Conservation (phyloP, 2,888 invertebrate genomes). For the Parochlus steinenii region DNA sequence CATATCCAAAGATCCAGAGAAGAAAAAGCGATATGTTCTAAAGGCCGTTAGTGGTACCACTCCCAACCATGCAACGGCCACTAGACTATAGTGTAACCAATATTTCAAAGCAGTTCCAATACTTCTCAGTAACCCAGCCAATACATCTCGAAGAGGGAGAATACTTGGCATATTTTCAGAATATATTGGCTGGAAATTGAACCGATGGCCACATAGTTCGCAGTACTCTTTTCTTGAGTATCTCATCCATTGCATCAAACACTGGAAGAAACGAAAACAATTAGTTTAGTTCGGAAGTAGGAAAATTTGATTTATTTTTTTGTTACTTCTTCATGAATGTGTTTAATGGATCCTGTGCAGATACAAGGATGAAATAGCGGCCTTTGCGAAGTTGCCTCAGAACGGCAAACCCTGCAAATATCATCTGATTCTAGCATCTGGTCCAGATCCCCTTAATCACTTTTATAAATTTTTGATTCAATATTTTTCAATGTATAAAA, state of each 20-base stretch:
- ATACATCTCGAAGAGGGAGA: conserved; percentile 80
- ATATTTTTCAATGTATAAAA: too few relatives aligned
- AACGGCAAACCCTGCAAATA: too few relatives aligned
- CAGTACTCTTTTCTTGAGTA: conserved; percentile 98
- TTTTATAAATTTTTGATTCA: too few relatives aligned
- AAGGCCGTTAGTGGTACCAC: conserved; percentile 93
- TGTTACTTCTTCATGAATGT: conserved; percentile 96
- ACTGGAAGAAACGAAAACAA: too few relatives aligned
- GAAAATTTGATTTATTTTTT: conserved; percentile 99
- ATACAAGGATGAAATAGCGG: conserved; percentile 97
- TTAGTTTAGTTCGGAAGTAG: background rate
- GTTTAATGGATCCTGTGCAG: conserved; percentile 97
- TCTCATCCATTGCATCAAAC: conserved; percentile 96
- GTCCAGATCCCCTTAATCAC: too few relatives aligned
- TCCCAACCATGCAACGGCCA: conserved; percentile 94
- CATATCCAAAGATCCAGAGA: conserved; percentile 76
- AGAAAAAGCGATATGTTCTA: conserved; percentile 84
- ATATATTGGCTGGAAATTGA: conserved; percentile 97
- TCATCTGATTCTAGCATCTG: too few relatives aligned
- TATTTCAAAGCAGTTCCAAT: conserved; percentile 85
- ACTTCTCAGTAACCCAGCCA: conserved; percentile 76
- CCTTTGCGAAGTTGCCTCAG: too few relatives aligned
- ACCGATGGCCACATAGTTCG: conserved; percentile 92
- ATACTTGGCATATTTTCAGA: conserved; percentile 99
- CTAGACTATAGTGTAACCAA: conserved; percentile 94